Percentiles rank a stretch among this genome's conserved stretches.
These are phyloP conservation scores for Resseliella maxima DNA, from an alignment of 2,888 invertebrate genomes.

Conservation along the genomic window DNA sequence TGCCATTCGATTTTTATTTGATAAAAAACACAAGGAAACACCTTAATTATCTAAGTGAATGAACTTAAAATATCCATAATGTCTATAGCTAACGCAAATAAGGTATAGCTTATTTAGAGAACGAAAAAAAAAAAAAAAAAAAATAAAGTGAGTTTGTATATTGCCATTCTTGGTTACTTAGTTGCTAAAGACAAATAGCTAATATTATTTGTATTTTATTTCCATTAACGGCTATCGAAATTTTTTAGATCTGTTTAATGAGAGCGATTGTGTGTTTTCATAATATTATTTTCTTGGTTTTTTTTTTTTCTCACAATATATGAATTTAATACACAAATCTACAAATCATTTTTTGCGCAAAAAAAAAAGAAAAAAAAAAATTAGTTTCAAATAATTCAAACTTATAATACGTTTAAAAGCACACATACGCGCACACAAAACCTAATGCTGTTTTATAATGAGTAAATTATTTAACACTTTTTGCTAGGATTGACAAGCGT, in stretches of 20 bases:
- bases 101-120: slow-evolving; percentile 3
- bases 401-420: neutral
- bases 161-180: slow-evolving; percentile 42
- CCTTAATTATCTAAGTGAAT: neutral
- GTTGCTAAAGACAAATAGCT: slow-evolving; percentile 2
- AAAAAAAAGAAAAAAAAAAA: too few species aligned
- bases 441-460: neutral
- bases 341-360: neutral
- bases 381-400: too few species aligned
- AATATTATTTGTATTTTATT: neutral
- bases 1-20: slow-evolving; percentile 36
- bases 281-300: too few species aligned
- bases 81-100: neutral
- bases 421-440: neutral
- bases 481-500: too few species aligned
- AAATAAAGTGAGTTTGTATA: slow-evolving; percentile 38
- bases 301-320: too few species aligned
- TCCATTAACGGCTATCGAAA: neutral
- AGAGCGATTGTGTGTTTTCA: neutral
- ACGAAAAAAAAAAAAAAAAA: too few species aligned
- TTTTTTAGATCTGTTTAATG: neutral
- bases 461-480: too few species aligned
- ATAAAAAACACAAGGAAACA: slow-evolving; percentile 41
- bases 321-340: too few species aligned
- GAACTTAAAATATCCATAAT: neutral